Evolutionary conservation across 2,888 invertebrate species (phyloP), one percentile per base, ranked within the genome.

Genomic region (Pocota personata): DNA sequence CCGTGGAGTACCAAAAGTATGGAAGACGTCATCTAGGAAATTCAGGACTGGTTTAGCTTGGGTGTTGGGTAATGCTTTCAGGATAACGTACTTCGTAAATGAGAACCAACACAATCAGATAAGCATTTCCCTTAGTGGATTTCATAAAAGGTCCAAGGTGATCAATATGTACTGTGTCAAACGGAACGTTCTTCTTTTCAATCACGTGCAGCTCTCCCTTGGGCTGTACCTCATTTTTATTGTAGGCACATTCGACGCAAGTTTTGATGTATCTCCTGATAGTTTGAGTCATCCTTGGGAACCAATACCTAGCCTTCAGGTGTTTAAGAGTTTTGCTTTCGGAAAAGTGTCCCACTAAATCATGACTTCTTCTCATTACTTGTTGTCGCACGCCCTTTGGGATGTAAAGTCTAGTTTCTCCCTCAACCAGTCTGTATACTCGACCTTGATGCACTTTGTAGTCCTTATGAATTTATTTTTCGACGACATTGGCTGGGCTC

Each of bases 41-140:
- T 72, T 72, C 21, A 60, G 10, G 7, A 52, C 35, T 3, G 75
- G 57, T 24, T 75, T 75, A 7, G 67, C 24, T 12, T 77, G 76
- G 3, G 67, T 77, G 14, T 58, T 77, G 0, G 37, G 27, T 12
- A 67, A 24, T 14, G 46, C 58, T 10, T 71, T 71, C 0, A 58
- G n/a, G 5, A 32, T 37, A 0, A 10, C 12, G 8, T 48, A 77
- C 10, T 77, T 77, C 6, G 69, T 77, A 12, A 69, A 67, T 0
- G 69, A 60, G 19, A 0, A 46, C 75, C 10, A 69, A 24, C 5
- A 78, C 64, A 12, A 72, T n/a, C 0, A 79, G 0, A 10, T 58
- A 78, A 3, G 46, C 14, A n/a, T 79, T 72, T 6, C 72, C 66
- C 10, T 73, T 66, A 16, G 79, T 79, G 1, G 78, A 71, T 14